These are phyloP conservation scores for Bovichtus diacanthus DNA, from an alignment of 2,797 vertebrate species.

Conservation along the genomic window DNA sequence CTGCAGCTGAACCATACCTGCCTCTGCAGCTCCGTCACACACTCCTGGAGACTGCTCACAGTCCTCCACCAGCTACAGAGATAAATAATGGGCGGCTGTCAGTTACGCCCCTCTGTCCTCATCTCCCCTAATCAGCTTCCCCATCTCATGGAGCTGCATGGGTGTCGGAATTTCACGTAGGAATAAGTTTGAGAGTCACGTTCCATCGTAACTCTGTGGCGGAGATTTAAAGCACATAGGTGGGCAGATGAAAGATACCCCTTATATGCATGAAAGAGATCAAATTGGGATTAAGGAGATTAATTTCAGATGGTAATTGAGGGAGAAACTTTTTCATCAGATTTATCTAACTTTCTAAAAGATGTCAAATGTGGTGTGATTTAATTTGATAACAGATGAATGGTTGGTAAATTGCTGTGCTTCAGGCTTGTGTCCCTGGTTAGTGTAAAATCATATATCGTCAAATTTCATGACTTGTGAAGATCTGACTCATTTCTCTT, in stretches of 20 bases:
- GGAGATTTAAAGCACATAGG: constrained; percentile 79
- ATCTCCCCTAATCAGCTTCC: constrained; percentile 57
- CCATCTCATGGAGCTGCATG: constrained; percentile 55
- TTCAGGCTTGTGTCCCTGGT: constrained; percentile 77
- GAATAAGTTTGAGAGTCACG: constrained; percentile 67
- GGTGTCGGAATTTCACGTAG: constrained; percentile 51
- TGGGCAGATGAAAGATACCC: constrained; percentile 81
- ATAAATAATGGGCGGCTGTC: constrained; percentile 53
- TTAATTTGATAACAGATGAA: constrained; percentile 84
- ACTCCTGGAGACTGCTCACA: constrained; percentile 48
- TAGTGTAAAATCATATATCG: constrained; percentile 74
- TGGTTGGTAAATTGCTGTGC: constrained; percentile 80
- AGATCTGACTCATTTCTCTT: constrained; percentile 79
- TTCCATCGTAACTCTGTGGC: constrained; percentile 58
- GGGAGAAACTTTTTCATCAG: constrained; percentile 83
- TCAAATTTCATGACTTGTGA: constrained; percentile 76
- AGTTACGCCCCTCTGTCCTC: constrained; percentile 52
- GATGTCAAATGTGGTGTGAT: constrained; percentile 80
- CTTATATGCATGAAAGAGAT: constrained; percentile 84
- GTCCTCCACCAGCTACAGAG: constrained; percentile 47
- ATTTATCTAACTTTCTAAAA: constrained; percentile 84
- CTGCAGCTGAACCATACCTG: constrained; percentile 19
- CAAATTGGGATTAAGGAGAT: constrained; percentile 87
- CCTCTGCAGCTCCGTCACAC: constrained; percentile 60
- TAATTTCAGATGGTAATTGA: constrained; percentile 85